phyloP scores from a whole-genome alignment of 2,888 invertebrate species.

The Tupiocoris notatus region DNA sequence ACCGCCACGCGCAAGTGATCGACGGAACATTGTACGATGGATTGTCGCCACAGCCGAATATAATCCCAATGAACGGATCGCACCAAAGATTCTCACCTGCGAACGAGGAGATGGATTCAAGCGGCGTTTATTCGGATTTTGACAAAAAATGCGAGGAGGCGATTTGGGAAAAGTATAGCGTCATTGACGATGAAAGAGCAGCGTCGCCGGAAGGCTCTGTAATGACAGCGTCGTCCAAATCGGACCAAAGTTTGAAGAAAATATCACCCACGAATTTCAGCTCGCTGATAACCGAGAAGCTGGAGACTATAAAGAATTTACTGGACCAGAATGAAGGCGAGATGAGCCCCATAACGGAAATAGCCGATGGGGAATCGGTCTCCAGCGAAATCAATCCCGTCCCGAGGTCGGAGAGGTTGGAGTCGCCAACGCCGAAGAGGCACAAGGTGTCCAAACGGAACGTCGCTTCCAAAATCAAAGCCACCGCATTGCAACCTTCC shows the following conservation, averaged over 20 bases:
- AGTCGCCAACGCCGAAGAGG: slow-evolving; percentile 61
- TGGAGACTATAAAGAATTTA: slow-evolving; percentile 48
- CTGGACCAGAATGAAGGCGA: slow-evolving; percentile 46
- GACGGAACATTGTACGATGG: slow-evolving; percentile 82
- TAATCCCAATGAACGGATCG: slow-evolving; percentile 39
- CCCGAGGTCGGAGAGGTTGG: slow-evolving; percentile 51
- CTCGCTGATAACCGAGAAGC: slow-evolving; percentile 47
- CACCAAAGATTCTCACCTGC: slow-evolving; percentile 55
- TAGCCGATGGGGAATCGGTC: slow-evolving; percentile 47
- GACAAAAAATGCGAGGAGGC: slow-evolving; percentile 70
- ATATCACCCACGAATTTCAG: slow-evolving; percentile 48
- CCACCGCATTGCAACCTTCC: slow-evolving; percentile 56
- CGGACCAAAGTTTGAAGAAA: slow-evolving; percentile 56
- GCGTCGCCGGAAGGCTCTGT: slow-evolving; percentile 65
- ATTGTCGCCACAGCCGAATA: slow-evolving; percentile 45
- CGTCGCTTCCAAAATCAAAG: slow-evolving; percentile 73
- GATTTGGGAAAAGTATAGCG: slow-evolving; percentile 51
- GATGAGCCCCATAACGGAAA: slow-evolving; percentile 43
- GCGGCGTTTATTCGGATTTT: slow-evolving; percentile 83
- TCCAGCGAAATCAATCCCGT: slow-evolving; percentile 14
- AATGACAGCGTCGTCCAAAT: slow-evolving; percentile 56
- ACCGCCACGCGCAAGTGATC: slow-evolving; percentile 78
- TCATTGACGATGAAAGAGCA: slow-evolving; percentile 55
- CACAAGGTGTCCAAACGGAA: slow-evolving; percentile 77
- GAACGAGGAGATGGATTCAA: slow-evolving; percentile 84